These are phyloP conservation scores for Myanophis thanlyinensis DNA, from an alignment of 2,113 vertebrate species.

Conservation along the genomic window DNA sequence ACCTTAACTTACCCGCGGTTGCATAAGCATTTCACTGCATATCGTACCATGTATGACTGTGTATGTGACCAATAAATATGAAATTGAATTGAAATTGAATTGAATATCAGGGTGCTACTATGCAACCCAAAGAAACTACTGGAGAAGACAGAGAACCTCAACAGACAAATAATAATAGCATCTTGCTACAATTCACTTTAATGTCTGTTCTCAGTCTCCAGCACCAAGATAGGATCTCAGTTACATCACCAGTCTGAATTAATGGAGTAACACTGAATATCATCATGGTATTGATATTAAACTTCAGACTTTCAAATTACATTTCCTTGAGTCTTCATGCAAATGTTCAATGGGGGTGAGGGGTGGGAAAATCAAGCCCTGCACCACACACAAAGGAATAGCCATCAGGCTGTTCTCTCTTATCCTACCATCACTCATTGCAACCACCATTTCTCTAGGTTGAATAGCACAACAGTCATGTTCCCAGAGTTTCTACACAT, in stretches of 20 bases:
- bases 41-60: too few relatives aligned
- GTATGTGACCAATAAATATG: too few relatives aligned
- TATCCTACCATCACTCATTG: neutral
- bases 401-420: neutral
- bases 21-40: too few relatives aligned
- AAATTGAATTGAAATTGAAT: too few relatives aligned
- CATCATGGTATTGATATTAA: neutral
- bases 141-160: neutral
- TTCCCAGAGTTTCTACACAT: neutral
- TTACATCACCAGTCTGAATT: neutral
- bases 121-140: neutral
- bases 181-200: neutral
- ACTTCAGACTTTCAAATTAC: neutral
- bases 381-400: neutral
- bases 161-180: neutral
- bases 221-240: neutral
- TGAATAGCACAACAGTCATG: neutral
- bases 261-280: neutral
- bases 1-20: too few relatives aligned
- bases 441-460: neutral
- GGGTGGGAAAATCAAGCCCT: neutral
- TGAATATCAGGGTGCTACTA: neutral
- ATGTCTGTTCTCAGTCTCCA: neutral
- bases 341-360: neutral
- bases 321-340: neutral